A percentile compares a stretch with the other conserved stretches of the same genome.
phyloP scores from a whole-genome alignment of 2,113 vertebrate genomes.

The Otus sunia region DNA sequence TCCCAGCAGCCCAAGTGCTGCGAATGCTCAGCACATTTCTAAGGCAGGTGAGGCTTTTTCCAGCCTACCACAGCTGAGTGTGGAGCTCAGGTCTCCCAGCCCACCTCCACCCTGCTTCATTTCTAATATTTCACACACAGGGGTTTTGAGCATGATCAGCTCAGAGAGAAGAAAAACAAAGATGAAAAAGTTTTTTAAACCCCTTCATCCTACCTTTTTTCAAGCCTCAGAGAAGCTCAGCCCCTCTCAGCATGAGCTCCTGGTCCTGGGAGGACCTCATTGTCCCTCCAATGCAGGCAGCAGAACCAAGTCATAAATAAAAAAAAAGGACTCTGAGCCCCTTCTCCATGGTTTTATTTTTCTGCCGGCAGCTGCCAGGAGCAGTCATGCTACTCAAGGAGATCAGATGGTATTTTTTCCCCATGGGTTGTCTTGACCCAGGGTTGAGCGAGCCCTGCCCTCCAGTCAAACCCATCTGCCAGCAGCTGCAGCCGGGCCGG shows the following conservation, averaged over 20 bases:
- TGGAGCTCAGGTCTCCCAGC: not conserved
- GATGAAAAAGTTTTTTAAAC: not conserved
- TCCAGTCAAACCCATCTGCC: not conserved
- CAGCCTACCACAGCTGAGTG: not conserved
- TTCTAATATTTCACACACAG: fast-evolving
- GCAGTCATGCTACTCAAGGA: not conserved
- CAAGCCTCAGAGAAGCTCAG: not conserved
- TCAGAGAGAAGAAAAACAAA: not conserved
- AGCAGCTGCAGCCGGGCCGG: not conserved
- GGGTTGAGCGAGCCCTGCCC: constrained; percentile 3
- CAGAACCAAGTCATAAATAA: not conserved
- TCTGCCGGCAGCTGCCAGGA: not conserved
- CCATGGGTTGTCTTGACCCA: not conserved
- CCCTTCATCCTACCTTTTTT: not conserved
- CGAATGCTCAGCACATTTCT: not conserved
- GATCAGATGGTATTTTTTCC: not conserved
- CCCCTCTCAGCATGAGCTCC: not conserved
- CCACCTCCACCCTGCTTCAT: not conserved
- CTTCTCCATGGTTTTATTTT: not conserved
- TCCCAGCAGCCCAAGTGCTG: not conserved
- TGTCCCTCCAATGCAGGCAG: not conserved
- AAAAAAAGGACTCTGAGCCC: not conserved
- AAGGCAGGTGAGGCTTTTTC: not conserved
- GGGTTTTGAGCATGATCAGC: not conserved
- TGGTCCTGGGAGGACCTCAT: not conserved